phyloP scores from a whole-genome alignment of 2,113 vertebrate species.

The Ophthalmolycus amberensis region DNA sequence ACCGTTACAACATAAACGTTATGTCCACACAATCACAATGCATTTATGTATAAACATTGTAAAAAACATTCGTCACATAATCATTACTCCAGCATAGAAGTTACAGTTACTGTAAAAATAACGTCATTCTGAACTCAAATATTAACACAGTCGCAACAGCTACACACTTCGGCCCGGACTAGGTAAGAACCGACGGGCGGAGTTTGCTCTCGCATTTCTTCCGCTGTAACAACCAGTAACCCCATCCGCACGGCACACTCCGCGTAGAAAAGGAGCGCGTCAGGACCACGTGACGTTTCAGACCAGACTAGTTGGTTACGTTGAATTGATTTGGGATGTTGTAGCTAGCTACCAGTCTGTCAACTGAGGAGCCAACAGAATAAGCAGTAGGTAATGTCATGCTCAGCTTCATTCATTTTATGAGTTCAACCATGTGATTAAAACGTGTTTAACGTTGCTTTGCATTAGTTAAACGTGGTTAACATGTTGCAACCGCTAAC shows the following conservation, averaged over 20 bases:
- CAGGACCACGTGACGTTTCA: slow-evolving; percentile 15
- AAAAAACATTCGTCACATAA: background rate
- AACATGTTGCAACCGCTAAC: background rate
- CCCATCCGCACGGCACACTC: slow-evolving; percentile 33
- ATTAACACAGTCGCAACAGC: background rate
- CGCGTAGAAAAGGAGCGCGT: slow-evolving; percentile 14
- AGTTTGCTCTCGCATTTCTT: background rate
- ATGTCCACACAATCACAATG: too few species aligned
- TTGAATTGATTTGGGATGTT: slow-evolving; percentile 21
- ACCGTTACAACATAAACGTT: too few species aligned
- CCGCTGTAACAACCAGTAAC: background rate
- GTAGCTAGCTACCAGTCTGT: background rate
- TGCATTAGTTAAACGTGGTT: background rate
- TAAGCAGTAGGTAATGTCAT: slow-evolving; percentile 21
- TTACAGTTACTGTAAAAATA: background rate
- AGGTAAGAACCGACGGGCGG: background rate
- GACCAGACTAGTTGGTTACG: background rate
- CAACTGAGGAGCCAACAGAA: background rate
- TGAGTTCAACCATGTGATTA: background rate
- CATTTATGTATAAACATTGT: background rate
- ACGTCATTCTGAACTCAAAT: background rate
- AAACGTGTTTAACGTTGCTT: background rate
- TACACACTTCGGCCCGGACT: background rate
- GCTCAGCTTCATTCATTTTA: background rate
- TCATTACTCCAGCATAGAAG: background rate